Evolutionary conservation across 2,797 vertebrate genomes (phyloP), one percentile per base, ranked within the genome.

Genomic region (Falco naumanni): DNA sequence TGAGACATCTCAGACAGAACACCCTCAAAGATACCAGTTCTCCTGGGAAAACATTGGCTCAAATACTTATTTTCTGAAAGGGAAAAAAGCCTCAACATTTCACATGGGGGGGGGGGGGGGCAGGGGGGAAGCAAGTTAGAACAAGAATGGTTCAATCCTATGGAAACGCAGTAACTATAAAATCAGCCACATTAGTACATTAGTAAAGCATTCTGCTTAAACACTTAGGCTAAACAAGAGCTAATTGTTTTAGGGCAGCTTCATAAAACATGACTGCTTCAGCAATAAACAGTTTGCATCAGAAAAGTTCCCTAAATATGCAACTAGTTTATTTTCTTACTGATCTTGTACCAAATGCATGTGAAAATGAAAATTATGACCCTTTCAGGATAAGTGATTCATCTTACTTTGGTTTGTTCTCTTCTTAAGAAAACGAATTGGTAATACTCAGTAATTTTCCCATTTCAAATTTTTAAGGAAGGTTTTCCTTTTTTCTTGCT

Each of bases 31-130:
- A 75, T 11, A 95, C 16, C 8, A 10, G 66, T 25, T 87, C 65
- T 85, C 54, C 72, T 15, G 43, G 85, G 51, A 89, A 89, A 95
- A 94, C 48, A 60, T 85, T 85, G 75, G 75, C 63, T 92, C 34
- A 78, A 85, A 69, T 43, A 78, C 33, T 84, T 74, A 16, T 43
- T 83, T 91, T 94, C 64, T 66, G 37, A 60, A 90, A 41, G 12
- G 15, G 65, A 85, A 48, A 29, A 93, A 90, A 96, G 45, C 29
- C 70, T 93, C 45, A 84, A 79, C 57, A 68, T 74, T 91, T 84
- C 64, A 66, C 18, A 56, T 19, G 17, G 56, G 9, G 34, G 10
- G 34, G 10, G 26, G 10, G 10, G 10, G 6, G 10, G 10, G 10
- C 8, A 6, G 10, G 11, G 4, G 9, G 60, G 5, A 22, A 17